Base-by-base conservation (phyloP, 1,140 invertebrate genomes). In the Drosophila willistoni region DNA sequence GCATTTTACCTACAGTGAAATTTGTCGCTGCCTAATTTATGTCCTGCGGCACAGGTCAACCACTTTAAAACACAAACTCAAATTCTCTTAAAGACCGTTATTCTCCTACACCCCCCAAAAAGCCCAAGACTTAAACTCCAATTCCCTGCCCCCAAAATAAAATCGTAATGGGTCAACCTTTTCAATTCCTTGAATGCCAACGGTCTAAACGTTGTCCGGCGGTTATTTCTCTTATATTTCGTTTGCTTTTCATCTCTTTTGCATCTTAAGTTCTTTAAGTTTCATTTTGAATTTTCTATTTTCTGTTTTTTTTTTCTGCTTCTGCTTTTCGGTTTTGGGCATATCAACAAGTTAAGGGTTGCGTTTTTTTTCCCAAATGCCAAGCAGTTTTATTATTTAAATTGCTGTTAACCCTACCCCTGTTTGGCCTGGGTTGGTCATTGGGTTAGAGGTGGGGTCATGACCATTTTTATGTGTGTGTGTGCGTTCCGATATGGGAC, bases 381-480 rank as follows among this genome's bases (percentile, higher is more conserved):
- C 73, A 57, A 71, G 77, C 68, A 71, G 64, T 79, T 89, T 84
- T 70, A 73, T 89, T 79, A 90, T 91, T 86, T 33, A 91, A 89
- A 78, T 85, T 81, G 81, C 76, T 77, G 65, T 89, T 91, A 91
- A 90, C 90, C 90, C 82, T 69, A 90, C 90, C 90, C 82, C 68
- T 87, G 77, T 71, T 73, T 79, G 59, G 68, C 76, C 65, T 47
- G 65, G 72, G 70, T 62, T 64, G 68, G 57, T 57, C 68, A 47
- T 36, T 59, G 56, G 56, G 56, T 59, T 39, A 59, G 56, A 59
- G 61, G 61, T 90, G 81, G 82, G 82, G 73, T 90, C 85, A 91
- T 14, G 72, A 73, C 17, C 90, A 74, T 75, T 73, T 57, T 59
- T 64, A 44, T 68, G 57, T 69, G 39, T 76, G 36, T 77, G 74